Conservation (phyloP, 2,888 invertebrate genomes). For the Andrena haemorrhoa region DNA sequence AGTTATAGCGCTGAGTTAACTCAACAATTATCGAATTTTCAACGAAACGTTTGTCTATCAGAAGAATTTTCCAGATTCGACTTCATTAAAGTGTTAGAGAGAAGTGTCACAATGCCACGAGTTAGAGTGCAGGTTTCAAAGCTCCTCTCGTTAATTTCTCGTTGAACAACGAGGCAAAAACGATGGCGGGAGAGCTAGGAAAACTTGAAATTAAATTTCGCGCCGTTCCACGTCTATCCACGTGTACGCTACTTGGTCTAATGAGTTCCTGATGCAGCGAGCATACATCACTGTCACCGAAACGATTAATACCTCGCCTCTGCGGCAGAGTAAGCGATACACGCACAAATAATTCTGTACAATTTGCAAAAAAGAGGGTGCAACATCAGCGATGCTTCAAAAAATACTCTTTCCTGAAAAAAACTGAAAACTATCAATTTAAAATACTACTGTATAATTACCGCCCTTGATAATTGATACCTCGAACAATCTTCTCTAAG, state of each 20-base stretch:
- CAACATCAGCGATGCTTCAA: not conserved
- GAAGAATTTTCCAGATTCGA: not conserved
- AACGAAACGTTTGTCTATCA: not conserved
- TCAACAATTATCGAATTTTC: not conserved
- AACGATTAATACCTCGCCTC: conserved; percentile 60
- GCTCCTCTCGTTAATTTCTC: conserved; percentile 26
- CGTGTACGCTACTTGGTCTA: conserved; percentile 48
- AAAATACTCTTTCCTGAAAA: not conserved
- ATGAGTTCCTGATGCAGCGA: conserved; percentile 73
- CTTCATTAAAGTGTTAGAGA: not conserved
- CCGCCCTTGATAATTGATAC: conserved; percentile 9
- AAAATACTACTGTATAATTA: not conserved
- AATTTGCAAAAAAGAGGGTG: not conserved
- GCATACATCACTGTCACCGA: conserved; percentile 71
- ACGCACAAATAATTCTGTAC: conserved; percentile 32
- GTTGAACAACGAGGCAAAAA: not conserved
- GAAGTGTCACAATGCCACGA: not conserved
- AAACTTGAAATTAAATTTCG: conserved; percentile 69
- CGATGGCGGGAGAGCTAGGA: conserved; percentile 24
- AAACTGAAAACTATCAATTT: not conserved
- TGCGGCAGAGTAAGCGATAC: conserved; percentile 8
- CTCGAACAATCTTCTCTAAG: not conserved
- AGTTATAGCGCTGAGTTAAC: not conserved
- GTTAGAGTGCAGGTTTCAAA: not conserved
- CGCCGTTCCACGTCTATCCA: conserved; percentile 46